Base-by-base conservation (phyloP, 2,888 invertebrate species). In the Pollenia angustigena region DNA sequence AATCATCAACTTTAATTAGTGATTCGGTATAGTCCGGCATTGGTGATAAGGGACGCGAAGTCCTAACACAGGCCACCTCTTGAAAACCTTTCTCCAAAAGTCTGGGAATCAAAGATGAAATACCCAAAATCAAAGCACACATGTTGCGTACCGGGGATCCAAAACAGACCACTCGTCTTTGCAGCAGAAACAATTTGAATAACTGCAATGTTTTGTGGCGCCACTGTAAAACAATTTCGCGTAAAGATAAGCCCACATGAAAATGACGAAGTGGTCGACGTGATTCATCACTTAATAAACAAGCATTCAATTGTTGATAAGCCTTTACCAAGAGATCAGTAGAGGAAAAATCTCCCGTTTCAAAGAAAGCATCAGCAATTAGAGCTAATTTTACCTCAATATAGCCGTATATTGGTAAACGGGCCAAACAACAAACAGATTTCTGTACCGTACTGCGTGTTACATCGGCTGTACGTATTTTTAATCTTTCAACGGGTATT, bases 371-470 rank as follows among this genome's bases (percentile, higher is more conserved):
- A 92, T 98, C 96, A 0, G 99, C 99, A 85, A 99, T 99, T 10
- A 99, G 94, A 88, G 98, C 97, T 94, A 99, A 96, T 94, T 99
- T 99, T 88, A 98, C 97, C 92, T 98, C 98, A 84, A 98, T 96
- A 81, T 98, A 96, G 0, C 99, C 99, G 94, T 97, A 99, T 12
- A 99, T 94, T 6, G 99, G 99, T 88, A 97, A 94, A 83, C 95
- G 95, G 90, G 98, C 98, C 81, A 99, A 94, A 18, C 99, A 98
- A 94, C 99, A 99, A 0, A 99, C 99, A 91, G 98, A 98, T 93
- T 99, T 99, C 94, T 99, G 99, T 16, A 99, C 99, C 4, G 99
- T 98, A 90, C 98, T 98, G 89, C 99, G 95, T 0, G 99, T 99
- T 92, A 99, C 98, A 91, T 99, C 99, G 4, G 98, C 97, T 3